Conservation (phyloP, 2,888 invertebrate species). For the Microplitis deprimator region DNA sequence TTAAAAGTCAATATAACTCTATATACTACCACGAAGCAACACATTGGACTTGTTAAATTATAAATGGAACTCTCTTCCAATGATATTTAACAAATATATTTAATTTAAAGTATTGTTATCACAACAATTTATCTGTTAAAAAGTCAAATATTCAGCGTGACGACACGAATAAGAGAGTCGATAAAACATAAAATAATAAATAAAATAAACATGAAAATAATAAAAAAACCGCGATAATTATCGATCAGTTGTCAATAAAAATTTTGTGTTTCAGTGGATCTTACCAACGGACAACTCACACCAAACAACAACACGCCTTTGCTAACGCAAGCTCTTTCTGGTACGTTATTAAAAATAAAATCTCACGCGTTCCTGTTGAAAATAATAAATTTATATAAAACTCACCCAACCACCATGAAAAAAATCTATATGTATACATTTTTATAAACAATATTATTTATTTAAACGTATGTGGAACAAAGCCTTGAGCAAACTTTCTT, state of each 20-base stretch:
- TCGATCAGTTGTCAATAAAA: constrained; percentile 75
- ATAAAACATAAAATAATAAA: constrained; percentile 35
- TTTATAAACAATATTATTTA: no score
- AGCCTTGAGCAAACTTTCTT: no score
- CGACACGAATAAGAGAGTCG: constrained; percentile 22
- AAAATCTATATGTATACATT: no score
- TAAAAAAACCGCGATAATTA: constrained; percentile 41
- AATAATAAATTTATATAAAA: no score
- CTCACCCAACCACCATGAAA: no score
- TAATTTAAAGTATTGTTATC: neutral
- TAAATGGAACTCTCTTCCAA: constrained; percentile 5
- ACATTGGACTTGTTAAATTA: constrained; percentile 57
- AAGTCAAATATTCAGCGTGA: constrained; percentile 36
- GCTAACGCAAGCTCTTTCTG: constrained; percentile 96
- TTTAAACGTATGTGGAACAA: no score
- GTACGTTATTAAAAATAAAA: constrained; percentile 74
- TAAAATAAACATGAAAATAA: constrained; percentile 24
- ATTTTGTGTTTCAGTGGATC: constrained; percentile 88
- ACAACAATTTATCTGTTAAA: constrained; percentile 22
- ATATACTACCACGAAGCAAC: constrained; percentile 57
- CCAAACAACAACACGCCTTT: constrained; percentile 96
- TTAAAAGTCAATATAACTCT: no score
- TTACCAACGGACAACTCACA: constrained; percentile 95
- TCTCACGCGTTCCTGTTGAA: neutral
- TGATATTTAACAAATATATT: constrained; percentile 32